phyloP scores from a whole-genome alignment of 2,888 invertebrate genomes.

The Andrena fulva region DNA sequence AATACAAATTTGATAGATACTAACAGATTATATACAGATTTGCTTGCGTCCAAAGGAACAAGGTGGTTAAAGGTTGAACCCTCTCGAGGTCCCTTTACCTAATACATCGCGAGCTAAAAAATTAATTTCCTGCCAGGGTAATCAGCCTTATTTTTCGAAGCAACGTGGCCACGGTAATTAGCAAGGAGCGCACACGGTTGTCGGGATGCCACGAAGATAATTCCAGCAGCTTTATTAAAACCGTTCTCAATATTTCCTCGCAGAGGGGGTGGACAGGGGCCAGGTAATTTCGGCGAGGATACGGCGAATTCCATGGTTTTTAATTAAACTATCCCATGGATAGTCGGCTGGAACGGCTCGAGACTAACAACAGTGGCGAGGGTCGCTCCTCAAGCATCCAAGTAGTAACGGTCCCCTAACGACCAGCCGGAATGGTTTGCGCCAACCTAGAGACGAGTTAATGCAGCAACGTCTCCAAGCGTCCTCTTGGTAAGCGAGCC shows the following conservation, averaged over 20 bases:
- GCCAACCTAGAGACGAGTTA: constrained; percentile 76
- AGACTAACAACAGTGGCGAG: constrained; percentile 48
- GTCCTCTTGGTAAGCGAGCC: constrained; percentile 59
- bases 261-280: background rate
- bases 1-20: too few relatives aligned
- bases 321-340: constrained; percentile 70
- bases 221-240: constrained; percentile 45
- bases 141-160: background rate
- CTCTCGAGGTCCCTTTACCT: background rate
- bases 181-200: background rate
- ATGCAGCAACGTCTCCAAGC: constrained; percentile 69
- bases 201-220: constrained; percentile 12
- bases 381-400: constrained; percentile 41
- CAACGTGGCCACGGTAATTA: constrained; percentile 15
- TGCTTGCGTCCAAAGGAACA: background rate
- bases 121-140: constrained; percentile 6
- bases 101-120: background rate
- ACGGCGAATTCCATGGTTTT: constrained; percentile 61
- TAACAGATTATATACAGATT: too few relatives aligned
- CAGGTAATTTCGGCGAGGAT: constrained; percentile 8
- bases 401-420: constrained; percentile 74
- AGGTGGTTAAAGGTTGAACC: background rate
- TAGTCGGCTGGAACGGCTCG: constrained; percentile 31
- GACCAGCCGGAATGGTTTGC: constrained; percentile 72
- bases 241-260: constrained; percentile 36